These are phyloP conservation scores for Nomada fabriciana DNA, from an alignment of 2,888 invertebrate species.

Conservation along the genomic window DNA sequence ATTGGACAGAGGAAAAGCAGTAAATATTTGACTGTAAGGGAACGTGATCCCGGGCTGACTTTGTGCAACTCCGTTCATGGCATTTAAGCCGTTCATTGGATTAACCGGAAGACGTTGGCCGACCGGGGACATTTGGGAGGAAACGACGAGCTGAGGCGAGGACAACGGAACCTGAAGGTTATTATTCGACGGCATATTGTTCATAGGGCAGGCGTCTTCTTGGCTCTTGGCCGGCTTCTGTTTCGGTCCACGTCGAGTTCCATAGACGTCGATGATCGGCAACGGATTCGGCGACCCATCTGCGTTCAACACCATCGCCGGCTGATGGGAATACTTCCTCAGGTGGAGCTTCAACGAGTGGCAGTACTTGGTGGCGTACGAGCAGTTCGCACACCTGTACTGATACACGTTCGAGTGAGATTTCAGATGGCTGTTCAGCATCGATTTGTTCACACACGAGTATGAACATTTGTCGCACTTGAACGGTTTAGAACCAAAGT, in stretches of 20 bases:
- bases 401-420: constrained; percentile 97
- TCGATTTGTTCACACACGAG: constrained; percentile 98
- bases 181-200: background rate
- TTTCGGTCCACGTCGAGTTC: constrained; percentile 94
- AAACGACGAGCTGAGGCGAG: constrained; percentile 23
- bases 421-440: constrained; percentile 99
- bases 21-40: constrained; percentile 67
- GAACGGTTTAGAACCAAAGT: constrained; percentile 97
- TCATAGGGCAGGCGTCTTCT: background rate
- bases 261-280: constrained; percentile 95
- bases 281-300: constrained; percentile 95
- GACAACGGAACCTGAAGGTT: background rate
- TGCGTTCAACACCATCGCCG: constrained; percentile 94
- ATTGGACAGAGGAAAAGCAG: constrained; percentile 57
- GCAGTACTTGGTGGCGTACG: constrained; percentile 98
- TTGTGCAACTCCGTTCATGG: constrained; percentile 6
- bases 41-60: constrained; percentile 67
- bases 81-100: background rate
- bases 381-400: constrained; percentile 96
- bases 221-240: constrained; percentile 82
- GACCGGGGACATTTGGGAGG: constrained; percentile 37
- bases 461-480: constrained; percentile 96
- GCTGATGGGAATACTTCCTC: constrained; percentile 95
- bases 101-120: constrained; percentile 47
- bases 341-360: constrained; percentile 98